A percentile compares a stretch with the other conserved stretches of the same genome.
phyloP scores from a whole-genome alignment of 2,113 vertebrate genomes.

The Caranx ignobilis region DNA sequence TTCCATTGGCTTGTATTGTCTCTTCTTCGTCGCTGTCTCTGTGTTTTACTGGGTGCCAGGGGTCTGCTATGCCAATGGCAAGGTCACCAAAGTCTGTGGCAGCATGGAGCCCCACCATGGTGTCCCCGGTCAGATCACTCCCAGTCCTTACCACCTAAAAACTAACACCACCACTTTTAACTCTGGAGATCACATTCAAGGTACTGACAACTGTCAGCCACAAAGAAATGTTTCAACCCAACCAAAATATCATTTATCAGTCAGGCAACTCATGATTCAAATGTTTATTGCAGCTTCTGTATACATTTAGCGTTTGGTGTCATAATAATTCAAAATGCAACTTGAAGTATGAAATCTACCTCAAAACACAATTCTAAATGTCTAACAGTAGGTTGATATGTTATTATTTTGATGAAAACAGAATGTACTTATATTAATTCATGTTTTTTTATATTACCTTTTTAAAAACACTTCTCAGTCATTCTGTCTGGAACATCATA shows the following conservation, averaged over 20 bases:
- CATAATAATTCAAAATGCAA: background rate
- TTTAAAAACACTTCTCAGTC: constrained; percentile 29
- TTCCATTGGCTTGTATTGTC: constrained; percentile 23
- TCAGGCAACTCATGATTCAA: too few relatives aligned
- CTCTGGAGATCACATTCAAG: constrained; percentile 85
- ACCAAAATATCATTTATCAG: too few relatives aligned
- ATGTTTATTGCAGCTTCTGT: too few relatives aligned
- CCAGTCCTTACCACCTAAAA: constrained; percentile 77
- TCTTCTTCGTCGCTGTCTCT: constrained; percentile 28
- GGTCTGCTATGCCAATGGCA: constrained; percentile 81
- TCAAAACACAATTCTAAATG: too few relatives aligned
- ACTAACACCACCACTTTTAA: constrained; percentile 82
- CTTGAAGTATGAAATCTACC: too few relatives aligned
- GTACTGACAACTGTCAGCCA: constrained; percentile 60
- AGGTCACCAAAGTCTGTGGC: constrained; percentile 78
- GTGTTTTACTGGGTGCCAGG: constrained; percentile 41
- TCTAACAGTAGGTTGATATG: too few relatives aligned
- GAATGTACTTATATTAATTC: background rate
- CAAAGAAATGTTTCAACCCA: background rate
- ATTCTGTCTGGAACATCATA: constrained; percentile 38
- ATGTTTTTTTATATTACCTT: background rate
- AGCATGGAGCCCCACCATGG: constrained; percentile 86
- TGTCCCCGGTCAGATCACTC: constrained; percentile 46
- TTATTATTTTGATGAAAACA: background rate
- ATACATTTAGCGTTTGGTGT: too few relatives aligned